Base-by-base conservation (phyloP, 2,113 vertebrate species). In the Cheilinus undulatus region DNA sequence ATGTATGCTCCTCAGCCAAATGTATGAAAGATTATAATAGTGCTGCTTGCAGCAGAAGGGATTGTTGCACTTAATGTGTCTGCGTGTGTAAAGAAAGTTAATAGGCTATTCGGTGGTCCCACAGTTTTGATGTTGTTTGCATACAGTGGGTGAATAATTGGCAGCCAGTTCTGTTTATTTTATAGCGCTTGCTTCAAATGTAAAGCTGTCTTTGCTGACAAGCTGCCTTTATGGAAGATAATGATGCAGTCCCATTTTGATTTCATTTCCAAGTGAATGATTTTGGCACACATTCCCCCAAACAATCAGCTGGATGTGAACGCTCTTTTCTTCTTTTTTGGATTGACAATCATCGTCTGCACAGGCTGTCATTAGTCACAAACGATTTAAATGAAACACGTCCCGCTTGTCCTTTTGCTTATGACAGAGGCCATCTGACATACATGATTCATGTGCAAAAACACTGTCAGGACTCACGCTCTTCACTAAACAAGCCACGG, bases 11-110 rank as follows among this genome's bases (percentile, higher is more conserved):
- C 78, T 69, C 80, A 80, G 72, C 71, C 72, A 76, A 88, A 76
- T 72, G 62, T 79, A 66, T 91, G 73, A 82, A 80, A 80, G 67
- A 92, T 83, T 85, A 84, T 66, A 82, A 85, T 73, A 73, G 58
- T 76, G 76, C 78, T 88, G 66, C 75, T 81, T 15, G 17, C 78
- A 80, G 84, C 81, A 70, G 69, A 81, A 74, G 75, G 72, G 60
- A 68, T 73, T 83, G 74, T 64, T 62, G 67, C 73, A 40, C 60
- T 73, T 76, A 51, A 60, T 76, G 58, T 62, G 62, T 73, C 62
- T 78, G 65, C 32, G 26, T 51, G 36, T 50, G 60, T 73, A 54
- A 56, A 51, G 78, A 61, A 81, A 79, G 54, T 73, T 78, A 82
- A 86, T 81, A 71, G 81, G 65, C 52, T 78, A 43, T 76, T 79